These are phyloP conservation scores for Acanthopleura granulata DNA, from an alignment of 2,888 invertebrate species.

Conservation along the genomic window DNA sequence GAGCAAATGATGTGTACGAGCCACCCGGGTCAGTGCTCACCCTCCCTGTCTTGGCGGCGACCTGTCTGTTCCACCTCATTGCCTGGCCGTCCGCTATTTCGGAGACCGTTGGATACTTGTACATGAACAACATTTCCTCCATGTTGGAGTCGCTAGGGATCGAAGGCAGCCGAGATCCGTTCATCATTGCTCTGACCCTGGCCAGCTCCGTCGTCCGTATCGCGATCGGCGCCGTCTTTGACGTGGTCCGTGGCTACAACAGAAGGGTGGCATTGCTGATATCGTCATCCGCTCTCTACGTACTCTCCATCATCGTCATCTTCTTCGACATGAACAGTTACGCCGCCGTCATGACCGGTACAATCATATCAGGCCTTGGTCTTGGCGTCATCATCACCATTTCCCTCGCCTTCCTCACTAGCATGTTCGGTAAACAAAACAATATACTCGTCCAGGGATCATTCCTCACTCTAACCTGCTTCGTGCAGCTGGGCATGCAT, in stretches of 20 bases:
- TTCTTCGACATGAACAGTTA: conserved; percentile 7
- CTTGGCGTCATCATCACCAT: conserved; percentile 5
- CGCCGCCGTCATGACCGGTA: background rate
- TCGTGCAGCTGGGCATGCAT: conserved; percentile 14
- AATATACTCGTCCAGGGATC: background rate
- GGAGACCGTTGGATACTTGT: background rate
- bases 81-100: conserved; percentile 10
- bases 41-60: background rate
- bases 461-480: conserved; percentile 5
- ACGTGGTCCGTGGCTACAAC: background rate
- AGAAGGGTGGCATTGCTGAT: background rate
- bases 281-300: background rate
- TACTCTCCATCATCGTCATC: background rate
- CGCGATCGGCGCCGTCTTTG: conserved; percentile 3
- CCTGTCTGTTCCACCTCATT: background rate
- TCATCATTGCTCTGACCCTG: background rate
- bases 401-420: conserved; percentile 1
- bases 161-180: background rate
- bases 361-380: background rate
- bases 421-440: conserved; percentile 13
- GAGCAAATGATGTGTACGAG: background rate
- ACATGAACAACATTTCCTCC: conserved; percentile 12
- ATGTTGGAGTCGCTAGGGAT: conserved; percentile 8
- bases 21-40: background rate
- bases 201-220: background rate